Evolutionary conservation across 1,140 invertebrate genomes (phyloP).

Genomic region (Lepidurus arcticus): DNA sequence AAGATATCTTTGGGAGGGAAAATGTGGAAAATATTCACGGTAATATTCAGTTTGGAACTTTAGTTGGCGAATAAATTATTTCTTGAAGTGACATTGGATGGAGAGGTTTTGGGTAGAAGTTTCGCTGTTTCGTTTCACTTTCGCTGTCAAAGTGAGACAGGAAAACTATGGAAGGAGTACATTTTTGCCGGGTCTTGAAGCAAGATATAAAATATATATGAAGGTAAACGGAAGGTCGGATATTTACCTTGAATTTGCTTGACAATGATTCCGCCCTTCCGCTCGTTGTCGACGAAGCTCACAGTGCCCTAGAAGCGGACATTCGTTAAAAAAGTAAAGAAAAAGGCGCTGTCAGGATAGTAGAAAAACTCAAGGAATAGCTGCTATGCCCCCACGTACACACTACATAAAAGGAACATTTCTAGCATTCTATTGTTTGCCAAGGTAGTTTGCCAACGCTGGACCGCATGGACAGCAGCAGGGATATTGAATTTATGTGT

Average conservation of each 20-base stretch:
- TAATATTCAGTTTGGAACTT: too few species aligned
- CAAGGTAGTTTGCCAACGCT: constrained; percentile 3
- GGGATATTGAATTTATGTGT: neutral
- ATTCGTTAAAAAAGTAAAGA: constrained; percentile 25
- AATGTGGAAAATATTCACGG: too few species aligned
- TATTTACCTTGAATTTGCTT: constrained; percentile 84
- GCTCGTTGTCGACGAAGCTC: constrained; percentile 88
- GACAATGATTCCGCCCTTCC: constrained; percentile 85
- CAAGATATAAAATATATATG: neutral
- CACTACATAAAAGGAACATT: constrained; percentile 35
- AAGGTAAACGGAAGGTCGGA: constrained; percentile 19
- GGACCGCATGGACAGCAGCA: constrained; percentile 13
- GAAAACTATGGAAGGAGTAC: too few species aligned
- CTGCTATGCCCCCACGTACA: neutral
- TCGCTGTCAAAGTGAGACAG: too few species aligned
- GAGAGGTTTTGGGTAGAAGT: too few species aligned
- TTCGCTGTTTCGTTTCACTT: too few species aligned
- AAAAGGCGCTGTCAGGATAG: constrained; percentile 18
- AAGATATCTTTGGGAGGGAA: too few species aligned
- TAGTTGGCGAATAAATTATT: too few species aligned
- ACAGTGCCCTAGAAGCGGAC: constrained; percentile 72
- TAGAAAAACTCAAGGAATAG: constrained; percentile 26
- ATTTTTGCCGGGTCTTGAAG: neutral
- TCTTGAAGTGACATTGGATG: too few species aligned
- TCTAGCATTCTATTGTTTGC: neutral